Base-by-base conservation (phyloP, 2,888 invertebrate species). In the Teleiodes luculella region DNA sequence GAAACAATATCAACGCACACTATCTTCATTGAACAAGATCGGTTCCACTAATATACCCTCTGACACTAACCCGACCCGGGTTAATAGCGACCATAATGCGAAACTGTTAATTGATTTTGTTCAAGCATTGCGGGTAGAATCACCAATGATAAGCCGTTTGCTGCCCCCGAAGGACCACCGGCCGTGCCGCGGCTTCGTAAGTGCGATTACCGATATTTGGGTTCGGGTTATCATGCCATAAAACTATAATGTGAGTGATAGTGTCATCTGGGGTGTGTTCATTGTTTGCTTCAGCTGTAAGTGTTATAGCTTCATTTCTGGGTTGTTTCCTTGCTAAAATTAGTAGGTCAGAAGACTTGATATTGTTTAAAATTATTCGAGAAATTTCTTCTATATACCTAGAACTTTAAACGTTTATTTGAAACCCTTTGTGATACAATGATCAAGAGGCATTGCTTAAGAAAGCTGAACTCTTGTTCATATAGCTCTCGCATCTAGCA, bases 71-170 rank as follows among this genome's bases (percentile, higher is more conserved):
- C 14, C 61, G 61, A 65, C n/a, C 14, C 11, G 28, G 49, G 49
- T 37, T 49, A 49, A 49, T 49, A 13, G 37, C n/a, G 11, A 36
- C 11, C 13, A 7, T 49, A 49, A 78, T 78, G 68, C 64, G 67
- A 62, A 75, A 78, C 76, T 80, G 78, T 80, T 83, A 83, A 84
- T 85, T 83, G 84, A 85, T 85, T 83, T 80, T 74, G 76, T 76
- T 69, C 48, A 20, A 16, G 31, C 36, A 57, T 55, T 60, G 49
- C 57, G 20, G 48, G 53, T n/a, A 31, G 39, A 41, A 52, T 52
- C 18, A 10, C 43, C 48, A 37, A 33, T 47, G 53, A 50, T 52
- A 50, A 46, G 46, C 46, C 46, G 46, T 46, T 46, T 46, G 46
- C 16, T 46, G 46, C 31, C 46, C 45, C 31, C 46, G 46, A 14